phyloP scores from a whole-genome alignment of 2,888 invertebrate species.

The Sarcophaga subvicina region DNA sequence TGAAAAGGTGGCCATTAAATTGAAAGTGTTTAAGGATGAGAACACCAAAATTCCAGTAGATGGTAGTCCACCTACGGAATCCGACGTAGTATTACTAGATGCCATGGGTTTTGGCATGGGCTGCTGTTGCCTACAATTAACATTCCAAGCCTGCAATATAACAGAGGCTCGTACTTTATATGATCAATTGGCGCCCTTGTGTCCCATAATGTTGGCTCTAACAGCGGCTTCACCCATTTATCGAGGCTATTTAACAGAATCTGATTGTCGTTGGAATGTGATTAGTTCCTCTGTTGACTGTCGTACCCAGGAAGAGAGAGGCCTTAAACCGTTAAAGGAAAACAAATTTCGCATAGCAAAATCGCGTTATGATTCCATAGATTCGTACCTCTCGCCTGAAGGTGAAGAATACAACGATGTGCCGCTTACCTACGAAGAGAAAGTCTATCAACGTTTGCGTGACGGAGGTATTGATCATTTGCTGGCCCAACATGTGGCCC shows the following conservation, averaged over 20 bases:
- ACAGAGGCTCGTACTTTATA: slow-evolving; percentile 97
- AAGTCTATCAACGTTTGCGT: slow-evolving; percentile 90
- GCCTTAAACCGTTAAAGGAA: slow-evolving; percentile 87
- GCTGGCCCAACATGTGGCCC: slow-evolving; percentile 97
- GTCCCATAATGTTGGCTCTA: slow-evolving; percentile 97
- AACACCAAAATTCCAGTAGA: slow-evolving; percentile 94
- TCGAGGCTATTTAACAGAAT: slow-evolving; percentile 95
- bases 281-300: slow-evolving; percentile 98
- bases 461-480: slow-evolving; percentile 96
- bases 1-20: slow-evolving; percentile 97
- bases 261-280: slow-evolving; percentile 98
- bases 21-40: slow-evolving; percentile 95
- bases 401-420: slow-evolving; percentile 97
- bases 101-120: slow-evolving; percentile 99
- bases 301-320: slow-evolving; percentile 95
- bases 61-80: slow-evolving; percentile 88
- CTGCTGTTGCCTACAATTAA: slow-evolving; percentile 97
- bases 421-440: slow-evolving; percentile 91
- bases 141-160: slow-evolving; percentile 97
- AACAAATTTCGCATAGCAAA: slow-evolving; percentile 94
- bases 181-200: slow-evolving; percentile 97
- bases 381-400: slow-evolving; percentile 95
- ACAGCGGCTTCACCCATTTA: slow-evolving; percentile 98
- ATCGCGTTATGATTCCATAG: slow-evolving; percentile 99
- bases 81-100: slow-evolving; percentile 98